Evolutionary conservation across 2,113 vertebrate species (phyloP), one percentile per base, ranked within the genome.

Genomic region (Argyrosomus japonicus): DNA sequence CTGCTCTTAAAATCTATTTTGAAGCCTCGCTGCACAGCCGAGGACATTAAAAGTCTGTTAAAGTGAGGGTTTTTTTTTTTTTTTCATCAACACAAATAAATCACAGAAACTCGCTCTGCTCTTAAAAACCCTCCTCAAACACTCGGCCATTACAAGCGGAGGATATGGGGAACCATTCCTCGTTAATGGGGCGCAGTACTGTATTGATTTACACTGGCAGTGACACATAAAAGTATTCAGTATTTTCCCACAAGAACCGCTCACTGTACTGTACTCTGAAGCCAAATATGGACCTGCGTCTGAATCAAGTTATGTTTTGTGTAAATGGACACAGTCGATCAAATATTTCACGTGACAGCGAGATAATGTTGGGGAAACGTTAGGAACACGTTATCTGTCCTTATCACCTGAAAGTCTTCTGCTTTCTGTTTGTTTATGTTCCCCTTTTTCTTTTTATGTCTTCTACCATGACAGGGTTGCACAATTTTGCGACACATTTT

Each of bases 141-240:
- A 51, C 54, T 50, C 36, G 6, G 36, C 32, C 32, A 56, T 62
- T 70, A 85, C 71, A 76, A 32, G 3, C 29, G 29, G 53, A 32
- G 48, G 68, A 54, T 53, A 56, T 25, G 45, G 71, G 67, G 48
- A 69, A 70, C 77, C 21, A 65, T 72, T 84, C 53, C 36, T 29
- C 36, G 69, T 68, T 70, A 81, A 75, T 87, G 75, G 72, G 60
- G 56, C 53, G 32, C 15, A 57, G 47, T 53, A n/a, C 36, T 74
- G 68, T 76, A 84, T 87, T 88, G 68, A 86, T 88, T 92, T 84
- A 87, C 45, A 80, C 21, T 71, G 50, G 51, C 81, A 77, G 68
- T 75, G 88, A 87, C 77, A 74, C 81, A 63, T 84, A 65, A 79
- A 83, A 80, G 47, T 50, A 77, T 85, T 18, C 68, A 75, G 67